Evolutionary conservation across 2,888 invertebrate genomes (phyloP), one percentile per base, ranked within the genome.

Genomic region (Brachyptera putata): DNA sequence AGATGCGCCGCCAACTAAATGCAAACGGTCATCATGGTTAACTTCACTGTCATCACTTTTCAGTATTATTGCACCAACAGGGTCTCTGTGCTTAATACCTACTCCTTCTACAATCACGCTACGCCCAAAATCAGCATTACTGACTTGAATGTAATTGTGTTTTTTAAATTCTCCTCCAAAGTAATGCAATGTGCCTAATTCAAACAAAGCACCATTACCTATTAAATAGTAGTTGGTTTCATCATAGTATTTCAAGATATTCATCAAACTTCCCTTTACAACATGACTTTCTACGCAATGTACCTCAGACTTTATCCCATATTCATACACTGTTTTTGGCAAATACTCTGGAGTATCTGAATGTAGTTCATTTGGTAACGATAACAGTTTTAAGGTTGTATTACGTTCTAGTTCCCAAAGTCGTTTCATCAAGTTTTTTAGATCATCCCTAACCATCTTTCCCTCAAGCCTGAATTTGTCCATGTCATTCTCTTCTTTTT

Each of bases 61-160:
- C 36, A 88, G 70, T 57, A 85, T 80, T 66, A 86, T 87, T 9
- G 81, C 76, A n/a, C 75, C 69, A 34, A 75, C 68, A 1, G 80
- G 74, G 66, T 84, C 76, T 1, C 79, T 76, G 41, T 83, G 81
- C 68, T 84, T 77, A 30, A 75, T 69, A 1, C 86, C 86, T 68
- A 85, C 82, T 50, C 88, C 91, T 76, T 93, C 91, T 4, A 89
- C 76, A 2, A 92, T 76, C 1, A 88, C 75, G 70, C 87, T 87
- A 58, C 87, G 83, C 3, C 83, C 80, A 75, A 92, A 91, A 75
- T 92, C 91, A 1, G 90, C 80, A 72, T 89, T 90, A 0, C 86
- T 83, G 67, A 87, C 84, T 68, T 84, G 84, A 0, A 79, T 71
- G 69, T 82, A 87, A n/a, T 79, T 75, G 11, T 75, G 72, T 1